Evolutionary conservation across 2,113 vertebrate species (phyloP).

Genomic region (Castor canadensis): DNA sequence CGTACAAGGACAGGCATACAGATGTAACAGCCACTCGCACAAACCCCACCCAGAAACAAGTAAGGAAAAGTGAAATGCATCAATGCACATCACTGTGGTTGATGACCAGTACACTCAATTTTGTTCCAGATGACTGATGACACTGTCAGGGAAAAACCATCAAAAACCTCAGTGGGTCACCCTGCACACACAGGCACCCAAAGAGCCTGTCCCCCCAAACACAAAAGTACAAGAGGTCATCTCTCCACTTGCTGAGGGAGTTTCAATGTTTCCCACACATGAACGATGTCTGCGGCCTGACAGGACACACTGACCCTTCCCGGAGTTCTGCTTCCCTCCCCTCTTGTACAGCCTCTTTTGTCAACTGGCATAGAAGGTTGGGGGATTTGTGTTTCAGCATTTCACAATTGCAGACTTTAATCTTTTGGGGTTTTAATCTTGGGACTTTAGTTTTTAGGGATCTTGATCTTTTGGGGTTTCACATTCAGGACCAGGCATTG

Average conservation of each 20-base stretch:
- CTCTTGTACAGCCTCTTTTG: background rate
- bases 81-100: background rate
- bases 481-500: too few species aligned
- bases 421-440: too few species aligned
- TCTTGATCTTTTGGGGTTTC: too few species aligned
- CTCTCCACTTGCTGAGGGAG: background rate
- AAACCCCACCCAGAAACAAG: background rate
- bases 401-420: background rate
- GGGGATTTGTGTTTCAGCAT: background rate
- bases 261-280: background rate
- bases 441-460: background rate
- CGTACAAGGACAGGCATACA: background rate
- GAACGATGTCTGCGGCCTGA: background rate
- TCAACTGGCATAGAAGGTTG: too few species aligned
- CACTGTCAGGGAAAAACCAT: background rate
- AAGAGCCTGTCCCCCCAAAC: background rate
- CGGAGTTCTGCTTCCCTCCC: too few species aligned
- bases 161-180: background rate
- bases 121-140: too few species aligned
- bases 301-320: background rate
- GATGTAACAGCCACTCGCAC: background rate
- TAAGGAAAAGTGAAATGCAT: background rate
- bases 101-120: too few species aligned
- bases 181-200: background rate
- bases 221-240: background rate